Percentiles rank a stretch among this genome's conserved stretches.
Evolutionary conservation across 2,888 invertebrate species (phyloP).

Genomic region (Timema podura): DNA sequence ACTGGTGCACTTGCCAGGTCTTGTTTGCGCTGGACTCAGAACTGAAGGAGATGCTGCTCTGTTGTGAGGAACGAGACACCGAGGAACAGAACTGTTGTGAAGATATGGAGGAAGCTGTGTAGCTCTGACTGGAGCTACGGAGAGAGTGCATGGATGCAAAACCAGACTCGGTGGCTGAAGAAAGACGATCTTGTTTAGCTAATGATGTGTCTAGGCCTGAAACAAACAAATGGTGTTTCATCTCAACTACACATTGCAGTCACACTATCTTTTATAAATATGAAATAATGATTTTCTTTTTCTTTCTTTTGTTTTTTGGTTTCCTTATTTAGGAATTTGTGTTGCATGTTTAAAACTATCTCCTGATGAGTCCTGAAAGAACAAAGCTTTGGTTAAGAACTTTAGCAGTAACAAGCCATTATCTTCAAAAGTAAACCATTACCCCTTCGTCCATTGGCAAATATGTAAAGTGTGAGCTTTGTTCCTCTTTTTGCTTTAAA

Average conservation of each 20-base stretch:
- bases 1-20: slow-evolving; percentile 25
- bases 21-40: slow-evolving; percentile 26
- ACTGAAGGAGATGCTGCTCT: slow-evolving; percentile 43
- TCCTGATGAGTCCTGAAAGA: too few species aligned
- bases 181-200: slow-evolving; percentile 45
- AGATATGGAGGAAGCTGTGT: slow-evolving; percentile 42
- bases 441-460: too few species aligned
- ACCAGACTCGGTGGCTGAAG: slow-evolving; percentile 52
- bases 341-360: too few species aligned
- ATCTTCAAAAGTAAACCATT: too few species aligned
- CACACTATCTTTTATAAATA: background rate
- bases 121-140: slow-evolving; percentile 58
- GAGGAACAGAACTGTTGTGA: slow-evolving; percentile 30
- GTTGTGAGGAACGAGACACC: slow-evolving; percentile 55
- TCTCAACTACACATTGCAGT: too few species aligned
- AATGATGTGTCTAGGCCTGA: slow-evolving; percentile 34
- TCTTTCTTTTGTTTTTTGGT: too few species aligned
- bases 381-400: too few species aligned
- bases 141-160: slow-evolving; percentile 61
- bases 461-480: too few species aligned
- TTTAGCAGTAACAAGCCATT: too few species aligned
- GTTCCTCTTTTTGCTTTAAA: too few species aligned
- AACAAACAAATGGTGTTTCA: too few species aligned
- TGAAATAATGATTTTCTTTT: background rate
- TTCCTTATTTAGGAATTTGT: too few species aligned